Percentiles rank a stretch among this genome's conserved stretches.
Evolutionary conservation across 2,113 vertebrate species (phyloP).

Genomic region (Rhabdomys dilectus): DNA sequence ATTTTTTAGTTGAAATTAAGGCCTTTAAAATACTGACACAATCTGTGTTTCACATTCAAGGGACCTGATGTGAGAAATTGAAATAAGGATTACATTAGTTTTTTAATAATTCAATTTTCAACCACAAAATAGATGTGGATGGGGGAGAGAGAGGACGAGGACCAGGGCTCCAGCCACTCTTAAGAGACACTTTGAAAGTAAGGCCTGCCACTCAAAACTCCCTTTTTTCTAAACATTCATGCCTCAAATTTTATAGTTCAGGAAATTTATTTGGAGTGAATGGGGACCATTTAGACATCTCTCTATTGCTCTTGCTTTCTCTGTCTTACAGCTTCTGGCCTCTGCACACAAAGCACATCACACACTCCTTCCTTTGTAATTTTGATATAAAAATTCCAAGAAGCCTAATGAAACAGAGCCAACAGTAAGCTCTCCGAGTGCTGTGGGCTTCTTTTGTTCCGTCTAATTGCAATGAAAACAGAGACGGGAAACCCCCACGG

Average conservation of each 20-base stretch:
- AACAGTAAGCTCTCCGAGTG: not conserved
- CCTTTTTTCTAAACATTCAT: slow-evolving; percentile 26
- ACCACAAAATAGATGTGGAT: not conserved
- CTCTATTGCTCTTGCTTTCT: not conserved
- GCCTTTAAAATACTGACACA: slow-evolving; percentile 34
- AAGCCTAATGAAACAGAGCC: slow-evolving; percentile 1
- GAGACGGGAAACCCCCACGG: not conserved
- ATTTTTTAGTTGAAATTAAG: slow-evolving; percentile 34
- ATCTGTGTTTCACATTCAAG: slow-evolving; percentile 47
- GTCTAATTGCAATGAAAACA: not conserved
- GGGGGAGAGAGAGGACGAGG: accelerated
- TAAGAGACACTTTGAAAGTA: not conserved
- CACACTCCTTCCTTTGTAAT: not conserved
- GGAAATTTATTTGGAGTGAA: slow-evolving; percentile 20
- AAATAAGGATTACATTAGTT: not conserved
- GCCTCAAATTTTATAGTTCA: slow-evolving; percentile 26
- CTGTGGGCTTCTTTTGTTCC: not conserved
- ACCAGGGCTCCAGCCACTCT: no score
- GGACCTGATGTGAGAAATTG: not conserved
- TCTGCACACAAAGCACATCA: not conserved
- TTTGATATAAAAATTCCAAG: slow-evolving; percentile 33
- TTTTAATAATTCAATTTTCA: slow-evolving; percentile 21
- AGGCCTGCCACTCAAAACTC: not conserved
- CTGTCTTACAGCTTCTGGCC: not conserved
- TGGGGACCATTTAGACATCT: not conserved